Base-by-base conservation (phyloP, 1,140 invertebrate genomes). In the Streblospio benedicti region DNA sequence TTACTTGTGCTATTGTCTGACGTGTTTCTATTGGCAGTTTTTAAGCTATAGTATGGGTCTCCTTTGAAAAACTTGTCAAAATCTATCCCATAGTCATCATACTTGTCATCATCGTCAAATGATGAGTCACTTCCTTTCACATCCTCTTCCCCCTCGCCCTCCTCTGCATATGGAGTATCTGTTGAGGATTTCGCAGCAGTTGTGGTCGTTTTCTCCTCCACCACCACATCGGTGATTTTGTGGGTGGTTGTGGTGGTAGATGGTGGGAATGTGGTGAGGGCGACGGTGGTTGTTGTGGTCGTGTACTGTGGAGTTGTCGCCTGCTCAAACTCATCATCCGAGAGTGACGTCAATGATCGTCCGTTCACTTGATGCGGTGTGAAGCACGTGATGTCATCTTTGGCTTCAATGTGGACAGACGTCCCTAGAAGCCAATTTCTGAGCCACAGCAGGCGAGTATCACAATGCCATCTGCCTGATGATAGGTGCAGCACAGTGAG, bases 381-480 rank as follows among this genome's bases (percentile, higher is more conserved):
- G 14, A 47, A 49, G 44, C 76, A 78, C 18, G 62, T 53, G 6
- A 76, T 67, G 30, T 66, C 60, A n/a, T 67, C 63, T 6, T 61
- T 65, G 6, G 69, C 61, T 25, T 68, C 62, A 54, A 77, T 71
- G 25, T 66, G 61, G 5, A 71, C 59, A 4, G 60, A 55, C 5
- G 68, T 64, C 23, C 52, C 59, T 28, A 56, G 63, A 27, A 77
- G 69, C 76, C 75, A 77, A 18, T 69, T 60, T 5, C 61, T 63
- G n/a, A 78, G 59, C 70, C 69, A 74, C 20, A 70, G 35, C 5
- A 78, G 67, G 1, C 63, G 38, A 31, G 64, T 32, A 28, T 71
- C 65, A 58, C 80, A 81, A 50, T 75, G 63, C 77, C 79, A 80
- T 6, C 67, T 61, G 64, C 78, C 80, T 28, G 70, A 75, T 52